Percentiles rank a stretch among this genome's conserved stretches.
Evolutionary conservation across 2,113 vertebrate genomes (phyloP).

Genomic region (Chaetodon auriga): DNA sequence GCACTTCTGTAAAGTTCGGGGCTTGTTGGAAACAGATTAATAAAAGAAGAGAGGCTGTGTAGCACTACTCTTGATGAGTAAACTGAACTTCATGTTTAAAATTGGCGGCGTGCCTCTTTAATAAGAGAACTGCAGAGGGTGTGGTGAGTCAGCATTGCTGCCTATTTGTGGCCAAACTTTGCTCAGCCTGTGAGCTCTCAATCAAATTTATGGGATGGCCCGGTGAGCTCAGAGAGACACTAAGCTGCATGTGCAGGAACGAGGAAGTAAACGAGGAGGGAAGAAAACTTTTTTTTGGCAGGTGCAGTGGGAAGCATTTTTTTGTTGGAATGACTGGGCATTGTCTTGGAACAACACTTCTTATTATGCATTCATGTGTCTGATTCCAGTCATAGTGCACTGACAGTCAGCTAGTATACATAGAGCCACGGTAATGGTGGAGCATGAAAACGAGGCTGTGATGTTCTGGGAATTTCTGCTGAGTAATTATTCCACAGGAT

Average conservation of each 20-base stretch:
- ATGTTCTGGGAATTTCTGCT: constrained; percentile 2
- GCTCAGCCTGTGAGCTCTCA: not conserved
- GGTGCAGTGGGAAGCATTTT: not conserved
- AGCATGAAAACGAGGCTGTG: not conserved
- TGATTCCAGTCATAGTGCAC: too few species aligned
- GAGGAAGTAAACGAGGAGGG: not conserved
- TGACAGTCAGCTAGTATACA: not conserved
- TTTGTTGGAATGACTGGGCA: not conserved
- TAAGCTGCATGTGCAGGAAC: not conserved
- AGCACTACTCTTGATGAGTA: not conserved
- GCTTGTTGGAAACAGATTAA: not conserved
- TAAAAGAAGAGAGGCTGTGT: not conserved
- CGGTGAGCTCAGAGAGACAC: not conserved
- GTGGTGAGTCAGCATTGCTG: not conserved
- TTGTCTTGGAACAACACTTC: not conserved
- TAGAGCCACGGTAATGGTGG: not conserved
- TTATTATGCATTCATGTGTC: not conserved
- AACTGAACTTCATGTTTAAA: not conserved
- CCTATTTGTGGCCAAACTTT: not conserved
- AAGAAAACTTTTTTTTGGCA: not conserved
- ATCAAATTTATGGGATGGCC: not conserved
- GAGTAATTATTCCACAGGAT: constrained; percentile 24
- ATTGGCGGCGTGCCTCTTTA: not conserved
- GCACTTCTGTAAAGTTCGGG: not conserved
- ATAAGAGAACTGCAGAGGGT: not conserved